These are phyloP conservation scores for Umimayanthus chanpuru DNA, from an alignment of 92 coral and sea anemone genomes.

Conservation along the genomic window DNA sequence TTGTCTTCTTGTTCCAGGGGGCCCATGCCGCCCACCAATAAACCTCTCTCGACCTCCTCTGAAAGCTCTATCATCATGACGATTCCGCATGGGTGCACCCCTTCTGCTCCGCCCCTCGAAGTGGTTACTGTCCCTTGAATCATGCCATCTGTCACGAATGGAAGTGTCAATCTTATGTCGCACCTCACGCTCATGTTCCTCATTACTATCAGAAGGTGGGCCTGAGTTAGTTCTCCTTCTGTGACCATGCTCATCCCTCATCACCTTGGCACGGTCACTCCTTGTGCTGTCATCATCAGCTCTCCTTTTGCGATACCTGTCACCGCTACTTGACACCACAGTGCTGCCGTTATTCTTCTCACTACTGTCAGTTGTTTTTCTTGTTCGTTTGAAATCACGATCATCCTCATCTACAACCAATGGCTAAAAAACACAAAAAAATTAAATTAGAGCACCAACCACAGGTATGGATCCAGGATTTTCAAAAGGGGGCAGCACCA, in stretches of 20 bases:
- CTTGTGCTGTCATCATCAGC: slow-evolving; percentile 57
- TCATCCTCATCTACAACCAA: slow-evolving; percentile 95
- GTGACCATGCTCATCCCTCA: slow-evolving; percentile 46
- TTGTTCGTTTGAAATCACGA: slow-evolving; percentile 92
- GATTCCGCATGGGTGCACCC: slow-evolving; percentile 18
- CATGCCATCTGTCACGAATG: slow-evolving; percentile 54
- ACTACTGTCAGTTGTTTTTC: slow-evolving; percentile 75
- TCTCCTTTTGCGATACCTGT: slow-evolving; percentile 73
- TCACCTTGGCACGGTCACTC: slow-evolving; percentile 34
- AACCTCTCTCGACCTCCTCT: slow-evolving; percentile 56
- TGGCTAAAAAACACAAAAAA: slow-evolving; percentile 50
- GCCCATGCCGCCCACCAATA: slow-evolving; percentile 63
- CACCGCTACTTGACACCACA: slow-evolving; percentile 52
- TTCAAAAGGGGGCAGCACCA: no score
- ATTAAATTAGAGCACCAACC: neutral
- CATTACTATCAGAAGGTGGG: slow-evolving; percentile 31
- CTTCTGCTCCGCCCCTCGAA: slow-evolving; percentile 42
- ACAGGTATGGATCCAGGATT: no score
- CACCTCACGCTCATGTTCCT: slow-evolving; percentile 46
- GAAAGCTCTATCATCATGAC: slow-evolving; percentile 35
- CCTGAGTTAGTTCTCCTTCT: slow-evolving; percentile 58
- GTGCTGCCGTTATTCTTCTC: slow-evolving; percentile 56
- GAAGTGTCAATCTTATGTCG: slow-evolving; percentile 52
- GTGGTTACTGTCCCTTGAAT: slow-evolving; percentile 43
- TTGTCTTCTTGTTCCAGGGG: slow-evolving; percentile 60